phyloP scores from a whole-genome alignment of 2,113 vertebrate species.

The Arizona elegans region DNA sequence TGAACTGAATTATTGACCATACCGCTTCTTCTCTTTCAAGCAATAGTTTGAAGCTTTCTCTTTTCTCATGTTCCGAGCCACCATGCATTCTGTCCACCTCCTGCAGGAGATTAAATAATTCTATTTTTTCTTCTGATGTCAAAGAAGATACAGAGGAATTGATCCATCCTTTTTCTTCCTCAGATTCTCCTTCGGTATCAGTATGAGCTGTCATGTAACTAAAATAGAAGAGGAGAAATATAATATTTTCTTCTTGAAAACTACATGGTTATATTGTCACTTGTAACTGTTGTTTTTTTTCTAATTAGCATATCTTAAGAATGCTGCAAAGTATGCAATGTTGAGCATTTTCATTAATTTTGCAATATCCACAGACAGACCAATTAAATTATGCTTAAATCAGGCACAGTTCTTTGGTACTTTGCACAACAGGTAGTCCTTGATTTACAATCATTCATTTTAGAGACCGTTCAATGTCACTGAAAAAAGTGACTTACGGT shows the following conservation, averaged over 20 bases:
- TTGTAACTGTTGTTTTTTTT: not conserved
- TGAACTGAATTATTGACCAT: not conserved
- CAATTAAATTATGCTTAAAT: not conserved
- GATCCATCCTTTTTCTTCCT: slow-evolving; percentile 56
- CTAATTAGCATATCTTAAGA: not conserved
- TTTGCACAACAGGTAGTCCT: not conserved
- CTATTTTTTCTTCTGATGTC: slow-evolving; percentile 60
- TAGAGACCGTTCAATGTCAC: not conserved
- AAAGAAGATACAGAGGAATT: not conserved
- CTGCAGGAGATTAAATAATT: slow-evolving; percentile 73
- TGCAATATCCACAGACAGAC: not conserved
- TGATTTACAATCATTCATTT: not conserved
- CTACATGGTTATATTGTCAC: slow-evolving; percentile 3
- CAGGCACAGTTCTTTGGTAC: not conserved
- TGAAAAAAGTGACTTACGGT: not conserved
- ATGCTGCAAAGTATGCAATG: not conserved
- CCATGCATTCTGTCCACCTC: slow-evolving; percentile 76
- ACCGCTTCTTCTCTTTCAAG: slow-evolving; percentile 82
- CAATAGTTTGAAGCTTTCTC: slow-evolving; percentile 76
- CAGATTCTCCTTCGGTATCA: slow-evolving; percentile 84
- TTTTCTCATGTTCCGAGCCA: slow-evolving; percentile 76
- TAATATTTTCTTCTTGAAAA: slow-evolving; percentile 12
- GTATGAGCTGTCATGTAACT: slow-evolving; percentile 95
- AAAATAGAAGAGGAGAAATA: slow-evolving; percentile 50
- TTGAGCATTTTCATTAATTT: not conserved